Base-by-base conservation (phyloP, 2,888 invertebrate genomes). In the Melieria omissa region DNA sequence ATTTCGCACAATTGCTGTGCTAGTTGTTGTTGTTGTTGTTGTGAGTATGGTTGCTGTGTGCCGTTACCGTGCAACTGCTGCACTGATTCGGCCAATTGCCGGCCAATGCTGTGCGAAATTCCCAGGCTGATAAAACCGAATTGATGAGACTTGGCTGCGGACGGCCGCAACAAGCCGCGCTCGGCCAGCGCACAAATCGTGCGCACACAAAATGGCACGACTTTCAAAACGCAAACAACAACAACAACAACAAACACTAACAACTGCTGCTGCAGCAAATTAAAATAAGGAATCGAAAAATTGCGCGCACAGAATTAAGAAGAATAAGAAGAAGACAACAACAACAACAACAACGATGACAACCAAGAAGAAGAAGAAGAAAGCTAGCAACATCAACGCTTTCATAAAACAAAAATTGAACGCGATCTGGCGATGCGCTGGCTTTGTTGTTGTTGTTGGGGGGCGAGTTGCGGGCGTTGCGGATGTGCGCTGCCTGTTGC, bases 101-200 rank as follows among this genome's bases (percentile, higher is more conserved):
- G 45, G 60, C 46, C 16, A 61, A 69, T n/a, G 68, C 60, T 29
- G 61, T 66, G 49, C 70, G 63, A 63, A 70, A 73, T 73, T 73
- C 73, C 73, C 73, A 73, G 66, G 73, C 65, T 73, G 73, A 70
- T 73, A 73, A 73, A 70, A 70, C 69, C 66, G 73, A 70, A 73
- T 73, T 70, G 73, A 73, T 73, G 73, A 73, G 67, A 14, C 67
- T 63, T 65, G 67, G 41, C 16, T 47, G 60, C 46, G 60, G 10
- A 52, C 8, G 12, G 52, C 52, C 12, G 52, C 46, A 45, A 7
- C n/a, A 12, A 46, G 45, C n/a, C n/a, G 62, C 14, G 4, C 16
- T 29, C 29, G 29, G 29, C 29, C 60, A 16, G 12, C 41, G 60
- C 60, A n/a, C 52, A 49, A 60, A 60, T 68, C 67, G 67, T 68